These are phyloP conservation scores for Hydrozoanthus gracilis DNA, from an alignment of 92 coral and sea anemone genomes.

Conservation along the genomic window DNA sequence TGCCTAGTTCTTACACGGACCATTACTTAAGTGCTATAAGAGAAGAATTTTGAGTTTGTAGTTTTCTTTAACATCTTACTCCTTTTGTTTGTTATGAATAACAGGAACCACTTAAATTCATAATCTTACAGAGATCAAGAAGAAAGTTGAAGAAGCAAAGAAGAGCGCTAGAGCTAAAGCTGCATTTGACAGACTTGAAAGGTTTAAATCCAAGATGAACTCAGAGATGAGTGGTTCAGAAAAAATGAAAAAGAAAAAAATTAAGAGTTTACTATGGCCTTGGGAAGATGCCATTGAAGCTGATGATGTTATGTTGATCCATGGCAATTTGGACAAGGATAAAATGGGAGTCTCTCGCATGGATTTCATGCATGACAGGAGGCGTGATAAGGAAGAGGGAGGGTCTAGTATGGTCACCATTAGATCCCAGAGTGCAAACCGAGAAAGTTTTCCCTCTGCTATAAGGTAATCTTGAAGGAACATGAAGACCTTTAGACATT, in stretches of 20 bases:
- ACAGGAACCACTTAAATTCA: background rate
- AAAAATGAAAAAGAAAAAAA: slow-evolving; percentile 46
- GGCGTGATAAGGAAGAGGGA: slow-evolving; percentile 40
- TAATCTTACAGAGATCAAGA: slow-evolving; percentile 2
- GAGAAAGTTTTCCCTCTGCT: slow-evolving; percentile 41
- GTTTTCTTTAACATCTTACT: background rate
- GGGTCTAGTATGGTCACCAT: slow-evolving; percentile 44
- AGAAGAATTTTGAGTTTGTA: background rate
- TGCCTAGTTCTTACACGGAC: no score
- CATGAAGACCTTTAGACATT: background rate
- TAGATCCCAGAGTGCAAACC: slow-evolving; percentile 44
- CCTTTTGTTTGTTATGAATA: no score
- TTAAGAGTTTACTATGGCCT: slow-evolving; percentile 83
- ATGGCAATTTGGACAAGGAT: slow-evolving; percentile 59
- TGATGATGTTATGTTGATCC: slow-evolving; percentile 72
- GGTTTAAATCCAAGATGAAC: slow-evolving; percentile 22
- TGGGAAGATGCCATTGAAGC: slow-evolving; percentile 80
- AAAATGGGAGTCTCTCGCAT: slow-evolving; percentile 68
- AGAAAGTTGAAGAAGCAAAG: slow-evolving; percentile 47
- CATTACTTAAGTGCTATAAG: no score
- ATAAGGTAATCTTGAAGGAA: slow-evolving; percentile 25
- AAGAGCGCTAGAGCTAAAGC: slow-evolving; percentile 56
- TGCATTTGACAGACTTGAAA: slow-evolving; percentile 48
- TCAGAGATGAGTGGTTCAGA: slow-evolving; percentile 12
- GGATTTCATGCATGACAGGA: slow-evolving; percentile 66